phyloP scores from a whole-genome alignment of 2,888 invertebrate genomes.

The Caenorhabditis doughertyi region DNA sequence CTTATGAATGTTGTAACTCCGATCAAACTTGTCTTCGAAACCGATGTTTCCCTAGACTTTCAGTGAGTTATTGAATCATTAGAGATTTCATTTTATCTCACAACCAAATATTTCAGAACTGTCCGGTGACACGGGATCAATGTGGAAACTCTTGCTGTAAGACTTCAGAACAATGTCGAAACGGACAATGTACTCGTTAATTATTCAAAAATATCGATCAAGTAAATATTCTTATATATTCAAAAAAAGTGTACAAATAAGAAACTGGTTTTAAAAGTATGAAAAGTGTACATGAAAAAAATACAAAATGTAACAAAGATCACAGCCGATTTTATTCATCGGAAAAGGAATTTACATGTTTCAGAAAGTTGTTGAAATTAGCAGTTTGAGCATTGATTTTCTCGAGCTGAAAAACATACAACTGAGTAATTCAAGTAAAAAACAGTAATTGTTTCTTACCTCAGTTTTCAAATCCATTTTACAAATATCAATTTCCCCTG shows the following conservation, averaged over 20 bases:
- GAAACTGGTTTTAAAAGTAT: not conserved
- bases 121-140: conserved; percentile 65
- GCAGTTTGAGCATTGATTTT: conserved; percentile 31
- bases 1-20: conserved; percentile 64
- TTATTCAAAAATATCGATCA: not conserved
- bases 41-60: conserved; percentile 59
- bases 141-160: conserved; percentile 61
- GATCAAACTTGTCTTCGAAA: conserved; percentile 61
- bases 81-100: not conserved
- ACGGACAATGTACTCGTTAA: conserved; percentile 55
- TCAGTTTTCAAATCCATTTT: conserved; percentile 41
- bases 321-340: conserved; percentile 30
- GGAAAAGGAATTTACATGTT: conserved; percentile 52
- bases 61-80: conserved; percentile 21
- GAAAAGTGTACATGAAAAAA: conserved; percentile 26
- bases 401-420: conserved; percentile 37
- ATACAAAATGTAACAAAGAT: conserved; percentile 16
- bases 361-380: conserved; percentile 46
- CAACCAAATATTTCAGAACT: conserved; percentile 65
- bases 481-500: conserved; percentile 29
- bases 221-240: conserved; percentile 20
- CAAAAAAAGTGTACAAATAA: not conserved
- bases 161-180: conserved; percentile 60
- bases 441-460: not conserved
- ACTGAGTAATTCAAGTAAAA: not conserved